These are phyloP conservation scores for Arnoldichthys spilopterus DNA, from an alignment of 2,797 vertebrate species.

Conservation along the genomic window DNA sequence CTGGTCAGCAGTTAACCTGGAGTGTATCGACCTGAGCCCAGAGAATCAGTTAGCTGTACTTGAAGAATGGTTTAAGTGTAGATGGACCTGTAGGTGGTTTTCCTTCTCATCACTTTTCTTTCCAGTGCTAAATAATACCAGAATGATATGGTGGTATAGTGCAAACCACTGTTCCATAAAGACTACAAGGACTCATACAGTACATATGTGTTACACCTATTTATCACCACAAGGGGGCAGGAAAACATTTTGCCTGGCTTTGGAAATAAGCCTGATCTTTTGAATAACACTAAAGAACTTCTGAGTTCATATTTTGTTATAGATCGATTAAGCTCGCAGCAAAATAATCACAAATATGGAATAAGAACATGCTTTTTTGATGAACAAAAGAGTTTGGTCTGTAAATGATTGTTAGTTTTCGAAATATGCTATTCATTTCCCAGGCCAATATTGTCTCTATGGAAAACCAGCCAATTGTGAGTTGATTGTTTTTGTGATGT, in stretches of 20 bases:
- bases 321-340: no score
- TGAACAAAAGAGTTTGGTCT: no score
- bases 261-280: background rate
- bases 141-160: background rate
- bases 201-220: background rate
- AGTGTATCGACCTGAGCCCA: constrained; percentile 61
- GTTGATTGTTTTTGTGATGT: no score
- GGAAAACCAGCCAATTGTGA: no score
- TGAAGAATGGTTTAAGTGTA: constrained; percentile 30
- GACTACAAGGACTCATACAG: no score
- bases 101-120: background rate
- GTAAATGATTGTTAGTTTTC: no score
- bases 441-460: no score
- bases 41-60: constrained; percentile 30
- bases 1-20: constrained; percentile 65
- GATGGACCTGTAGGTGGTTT: constrained; percentile 48
- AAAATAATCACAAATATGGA: no score
- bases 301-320: no score
- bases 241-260: constrained; percentile 19
- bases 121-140: no score
- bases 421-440: no score
- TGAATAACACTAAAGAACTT: background rate
- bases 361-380: no score
- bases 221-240: constrained; percentile 65
- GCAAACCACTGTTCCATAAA: background rate